Percentiles rank a stretch among this genome's conserved stretches.
Conservation (phyloP, 2,113 vertebrate species). For the Uria lomvia region DNA sequence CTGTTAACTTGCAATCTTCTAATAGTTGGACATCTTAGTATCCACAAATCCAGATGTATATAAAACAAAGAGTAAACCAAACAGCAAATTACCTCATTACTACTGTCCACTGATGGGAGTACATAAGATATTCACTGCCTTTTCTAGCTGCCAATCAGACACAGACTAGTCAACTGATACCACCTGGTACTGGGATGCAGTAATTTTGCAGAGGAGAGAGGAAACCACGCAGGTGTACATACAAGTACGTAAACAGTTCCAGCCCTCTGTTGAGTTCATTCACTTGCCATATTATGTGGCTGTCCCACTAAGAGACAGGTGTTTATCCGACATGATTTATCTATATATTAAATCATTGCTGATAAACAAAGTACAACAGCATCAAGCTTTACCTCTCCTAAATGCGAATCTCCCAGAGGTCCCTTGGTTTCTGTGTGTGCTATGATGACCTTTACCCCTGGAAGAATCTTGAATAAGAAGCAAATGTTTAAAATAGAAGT, state of each 20-base stretch:
- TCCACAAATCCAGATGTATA: background rate
- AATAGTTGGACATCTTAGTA: background rate
- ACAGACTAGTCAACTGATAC: background rate
- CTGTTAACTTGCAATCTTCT: background rate
- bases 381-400: constrained; percentile 85
- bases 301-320: background rate
- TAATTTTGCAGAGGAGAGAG: background rate
- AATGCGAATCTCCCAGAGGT: constrained; percentile 91
- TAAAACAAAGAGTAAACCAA: background rate
- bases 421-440: constrained; percentile 95
- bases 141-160: background rate
- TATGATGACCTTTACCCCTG: constrained; percentile 94
- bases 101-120: background rate
- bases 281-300: background rate
- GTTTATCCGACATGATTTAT: background rate
- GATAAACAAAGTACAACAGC: background rate
- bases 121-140: background rate
- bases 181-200: background rate
- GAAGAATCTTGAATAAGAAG: constrained; percentile 83
- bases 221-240: background rate
- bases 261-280: background rate
- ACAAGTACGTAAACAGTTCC: background rate
- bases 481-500: background rate
- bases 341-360: background rate
- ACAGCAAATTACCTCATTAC: background rate